Conservation (phyloP, 2,797 vertebrate species). For the Sitta carolinensis region DNA sequence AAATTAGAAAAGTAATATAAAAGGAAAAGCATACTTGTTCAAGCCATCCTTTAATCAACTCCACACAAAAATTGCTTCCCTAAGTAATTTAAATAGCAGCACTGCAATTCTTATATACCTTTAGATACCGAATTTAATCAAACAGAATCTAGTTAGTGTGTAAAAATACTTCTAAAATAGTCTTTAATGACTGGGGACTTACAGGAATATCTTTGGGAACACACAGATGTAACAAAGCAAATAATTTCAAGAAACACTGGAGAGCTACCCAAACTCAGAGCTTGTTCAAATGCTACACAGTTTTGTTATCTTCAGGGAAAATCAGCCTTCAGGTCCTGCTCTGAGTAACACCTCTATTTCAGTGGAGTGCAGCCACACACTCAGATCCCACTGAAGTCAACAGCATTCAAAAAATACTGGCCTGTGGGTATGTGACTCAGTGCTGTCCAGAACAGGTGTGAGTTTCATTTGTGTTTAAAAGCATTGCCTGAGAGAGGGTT, state of each 20-base stretch:
- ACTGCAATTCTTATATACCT: background rate
- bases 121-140: conserved; percentile 20
- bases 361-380: background rate
- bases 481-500: background rate
- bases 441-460: background rate
- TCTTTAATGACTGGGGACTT: background rate
- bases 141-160: background rate
- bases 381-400: background rate
- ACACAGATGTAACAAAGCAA: background rate
- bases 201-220: background rate
- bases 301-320: background rate
- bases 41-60: conserved; percentile 35
- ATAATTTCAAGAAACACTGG: background rate
- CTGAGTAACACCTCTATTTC: background rate
- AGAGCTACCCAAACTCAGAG: background rate
- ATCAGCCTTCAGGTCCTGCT: background rate
- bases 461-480: background rate
- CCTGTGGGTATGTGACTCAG: background rate
- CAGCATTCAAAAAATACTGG: background rate
- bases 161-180: conserved; percentile 4
- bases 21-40: background rate
- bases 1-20: background rate
- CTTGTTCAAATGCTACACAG: background rate
- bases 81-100: background rate
- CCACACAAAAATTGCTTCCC: background rate